A percentile compares a stretch with the other conserved stretches of the same genome.
These are phyloP conservation scores for Silurus asotus DNA, from an alignment of 2,113 vertebrate species.

Conservation along the genomic window DNA sequence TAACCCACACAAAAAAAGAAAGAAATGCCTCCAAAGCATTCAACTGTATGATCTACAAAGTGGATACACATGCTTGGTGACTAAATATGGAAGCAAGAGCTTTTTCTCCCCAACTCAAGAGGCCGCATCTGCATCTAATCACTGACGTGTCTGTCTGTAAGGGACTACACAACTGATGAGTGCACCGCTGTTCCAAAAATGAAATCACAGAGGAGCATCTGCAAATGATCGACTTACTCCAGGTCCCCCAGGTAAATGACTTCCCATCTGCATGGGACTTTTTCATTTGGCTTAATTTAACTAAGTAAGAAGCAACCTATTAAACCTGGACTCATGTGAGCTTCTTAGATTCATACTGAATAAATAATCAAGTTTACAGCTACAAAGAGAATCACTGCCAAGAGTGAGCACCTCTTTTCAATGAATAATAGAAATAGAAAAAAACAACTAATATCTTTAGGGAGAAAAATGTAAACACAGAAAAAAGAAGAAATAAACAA, in stretches of 20 bases:
- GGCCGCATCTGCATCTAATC: slow-evolving; percentile 3
- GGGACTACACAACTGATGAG: not conserved
- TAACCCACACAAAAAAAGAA: not conserved
- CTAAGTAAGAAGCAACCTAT: not conserved
- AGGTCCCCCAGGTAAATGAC: not conserved
- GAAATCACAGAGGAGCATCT: not conserved
- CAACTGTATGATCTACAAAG: not conserved
- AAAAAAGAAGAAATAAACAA: not conserved
- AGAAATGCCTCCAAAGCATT: not conserved
- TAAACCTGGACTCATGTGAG: not conserved
- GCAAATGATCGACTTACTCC: not conserved
- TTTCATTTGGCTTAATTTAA: not conserved
- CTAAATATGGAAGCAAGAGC: not conserved
- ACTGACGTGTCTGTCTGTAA: not conserved
- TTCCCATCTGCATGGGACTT: not conserved
- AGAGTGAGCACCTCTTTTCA: not conserved
- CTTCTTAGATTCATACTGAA: not conserved
- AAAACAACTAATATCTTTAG: not conserved
- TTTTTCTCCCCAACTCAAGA: not conserved
- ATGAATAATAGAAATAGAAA: not conserved
- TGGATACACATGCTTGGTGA: not conserved
- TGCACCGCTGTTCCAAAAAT: not conserved
- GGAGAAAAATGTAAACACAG: not conserved
- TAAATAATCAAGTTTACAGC: not conserved
- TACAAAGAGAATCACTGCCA: not conserved